These are phyloP conservation scores for Steinernema carpocapsae DNA, from an alignment of 2,888 invertebrate species.

Conservation along the genomic window DNA sequence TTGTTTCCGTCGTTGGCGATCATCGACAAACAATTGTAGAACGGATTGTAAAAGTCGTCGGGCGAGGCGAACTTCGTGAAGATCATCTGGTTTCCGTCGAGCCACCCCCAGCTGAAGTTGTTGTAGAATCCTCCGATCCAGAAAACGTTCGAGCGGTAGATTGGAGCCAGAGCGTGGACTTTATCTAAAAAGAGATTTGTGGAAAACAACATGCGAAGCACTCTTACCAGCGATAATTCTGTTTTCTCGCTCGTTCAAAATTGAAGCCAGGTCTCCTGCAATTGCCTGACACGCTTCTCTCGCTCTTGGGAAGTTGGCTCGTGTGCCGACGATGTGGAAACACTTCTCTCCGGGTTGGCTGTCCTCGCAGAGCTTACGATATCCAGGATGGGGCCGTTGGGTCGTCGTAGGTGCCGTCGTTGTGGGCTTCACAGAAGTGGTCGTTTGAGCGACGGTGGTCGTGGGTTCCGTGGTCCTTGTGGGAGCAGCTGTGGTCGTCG, in stretches of 20 bases:
- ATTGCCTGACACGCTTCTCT: neutral
- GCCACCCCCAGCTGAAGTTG: neutral
- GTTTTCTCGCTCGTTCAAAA: neutral
- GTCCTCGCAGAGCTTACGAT: neutral
- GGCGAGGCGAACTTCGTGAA: neutral
- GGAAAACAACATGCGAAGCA: neutral
- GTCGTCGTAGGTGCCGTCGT: neutral
- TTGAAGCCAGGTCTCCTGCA: constrained; percentile 19
- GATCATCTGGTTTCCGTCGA: neutral
- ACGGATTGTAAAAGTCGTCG: neutral
- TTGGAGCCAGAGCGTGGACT: neutral
- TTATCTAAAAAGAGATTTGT: neutral
- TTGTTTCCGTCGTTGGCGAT: neutral
- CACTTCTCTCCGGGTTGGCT: neutral
- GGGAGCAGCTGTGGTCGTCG: constrained; percentile 1
- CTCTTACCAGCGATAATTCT: constrained; percentile 3
- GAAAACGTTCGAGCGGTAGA: neutral
- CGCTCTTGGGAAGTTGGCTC: neutral
- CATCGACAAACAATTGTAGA: neutral
- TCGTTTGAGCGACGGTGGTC: neutral
- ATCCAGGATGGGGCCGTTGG: neutral
- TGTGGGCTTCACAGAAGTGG: neutral
- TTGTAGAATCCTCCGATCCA: neutral
- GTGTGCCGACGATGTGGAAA: neutral
- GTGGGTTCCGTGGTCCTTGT: neutral